Base-by-base conservation (phyloP, 2,888 invertebrate genomes). In the Diploptera punctata region DNA sequence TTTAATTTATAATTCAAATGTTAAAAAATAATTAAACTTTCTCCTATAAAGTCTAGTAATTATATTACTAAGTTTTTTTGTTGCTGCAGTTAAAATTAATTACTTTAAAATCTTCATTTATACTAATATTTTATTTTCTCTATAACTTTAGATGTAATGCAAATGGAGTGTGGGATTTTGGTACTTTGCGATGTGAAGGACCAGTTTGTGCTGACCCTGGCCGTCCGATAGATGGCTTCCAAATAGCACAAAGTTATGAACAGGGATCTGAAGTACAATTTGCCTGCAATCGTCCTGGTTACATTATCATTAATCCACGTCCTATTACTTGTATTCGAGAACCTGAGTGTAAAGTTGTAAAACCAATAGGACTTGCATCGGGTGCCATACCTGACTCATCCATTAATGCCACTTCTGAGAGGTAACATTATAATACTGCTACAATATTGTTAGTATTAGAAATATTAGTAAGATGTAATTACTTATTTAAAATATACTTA, bases 201-300 rank as follows among this genome's bases (percentile, higher is more conserved):
- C 98, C 98, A 2, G 97, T 98, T 1, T 98, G 98, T 81, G 94
- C 95, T 82, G 98, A 98, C 83, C 98, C 98, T 0, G 96, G 97
- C 0, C 89, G 95, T 79, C 98, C 98, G 0, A 93, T 94, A 74
- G 98, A 98, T 83, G 98, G 98, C 24, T 87, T 88, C 76, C 97
- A 98, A 85, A 83, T 93, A 47, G 89, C 97, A 0, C 87, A 91
- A 80, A 93, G 93, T 78, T 94, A 93, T 78, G 94, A 94, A 80
- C 93, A 95, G 84, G 91, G 97, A 19, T 95, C 97, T 0, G 94
- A 97, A 84, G 95, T 98, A 1, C 87, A 91, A 70, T 98, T 98
- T 79, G 92, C 93, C 3, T 98, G 98, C 81, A 92, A 91, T 71
- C 87, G 96, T 79, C 94, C 96, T 5, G 98, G 98, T 1, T 97